Percentiles rank a stretch among this genome's conserved stretches.
Conservation (phyloP, 2,797 vertebrate species). For the Calcarius lapponicus region DNA sequence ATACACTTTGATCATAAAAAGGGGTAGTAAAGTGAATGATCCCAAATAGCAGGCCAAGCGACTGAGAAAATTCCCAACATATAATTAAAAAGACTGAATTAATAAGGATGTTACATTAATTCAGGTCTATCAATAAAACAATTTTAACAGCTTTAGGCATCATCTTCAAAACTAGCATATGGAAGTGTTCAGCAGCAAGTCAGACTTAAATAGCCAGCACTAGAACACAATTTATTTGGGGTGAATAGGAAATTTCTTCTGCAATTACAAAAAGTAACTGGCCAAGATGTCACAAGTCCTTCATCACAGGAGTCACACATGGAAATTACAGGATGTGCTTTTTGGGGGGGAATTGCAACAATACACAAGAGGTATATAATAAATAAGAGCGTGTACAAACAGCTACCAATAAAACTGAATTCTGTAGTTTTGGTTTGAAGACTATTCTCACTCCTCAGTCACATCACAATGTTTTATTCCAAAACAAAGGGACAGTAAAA, state of each 20-base stretch:
- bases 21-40: background rate
- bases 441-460: background rate
- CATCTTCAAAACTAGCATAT: background rate
- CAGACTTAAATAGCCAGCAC: background rate
- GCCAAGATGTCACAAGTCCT: background rate
- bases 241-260: background rate
- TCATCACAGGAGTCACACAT: background rate
- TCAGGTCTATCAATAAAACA: background rate
- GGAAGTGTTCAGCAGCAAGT: background rate
- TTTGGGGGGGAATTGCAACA: background rate
- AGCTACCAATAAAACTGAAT: background rate
- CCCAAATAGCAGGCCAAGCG: background rate
- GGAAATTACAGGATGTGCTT: background rate
- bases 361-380: background rate
- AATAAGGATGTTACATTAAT: background rate
- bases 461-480: background rate
- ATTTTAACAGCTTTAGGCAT: background rate
- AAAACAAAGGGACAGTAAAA: fast-evolving
- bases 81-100: background rate
- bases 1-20: background rate
- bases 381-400: background rate
- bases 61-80: background rate
- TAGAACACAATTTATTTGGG: background rate
- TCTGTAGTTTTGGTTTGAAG: background rate
- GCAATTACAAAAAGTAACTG: background rate